phyloP scores from a whole-genome alignment of 35 echinoderm and acorn worm genomes.

The Heliocidaris tuberculata region DNA sequence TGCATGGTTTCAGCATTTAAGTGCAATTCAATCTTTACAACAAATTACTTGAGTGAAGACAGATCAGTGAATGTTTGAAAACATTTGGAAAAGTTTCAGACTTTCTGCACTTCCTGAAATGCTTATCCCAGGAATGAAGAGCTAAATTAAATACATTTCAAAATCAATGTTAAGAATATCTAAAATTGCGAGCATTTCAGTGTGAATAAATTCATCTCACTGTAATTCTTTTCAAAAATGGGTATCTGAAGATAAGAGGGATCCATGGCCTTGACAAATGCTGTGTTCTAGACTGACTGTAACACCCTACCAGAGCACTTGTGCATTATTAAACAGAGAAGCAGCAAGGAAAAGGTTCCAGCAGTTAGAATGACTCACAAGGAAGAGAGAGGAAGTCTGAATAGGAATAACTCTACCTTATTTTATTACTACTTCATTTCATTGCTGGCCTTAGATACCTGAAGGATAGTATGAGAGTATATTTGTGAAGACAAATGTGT shows the following conservation, averaged over 20 bases:
- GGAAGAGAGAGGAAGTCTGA: not conserved
- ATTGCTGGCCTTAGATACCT: not conserved
- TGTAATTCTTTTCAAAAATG: too few relatives aligned
- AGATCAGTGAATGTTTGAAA: too few relatives aligned
- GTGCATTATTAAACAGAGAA: not conserved
- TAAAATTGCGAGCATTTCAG: not conserved
- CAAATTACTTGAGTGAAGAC: too few relatives aligned
- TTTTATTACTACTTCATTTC: not conserved
- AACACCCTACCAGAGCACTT: not conserved
- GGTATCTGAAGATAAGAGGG: not conserved
- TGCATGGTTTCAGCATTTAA: too few relatives aligned
- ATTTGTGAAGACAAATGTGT: not conserved
- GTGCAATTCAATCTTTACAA: too few relatives aligned
- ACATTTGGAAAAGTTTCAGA: too few relatives aligned
- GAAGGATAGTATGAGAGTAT: not conserved
- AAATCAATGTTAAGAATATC: not conserved
- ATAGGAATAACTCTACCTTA: slow-evolving; percentile 6
- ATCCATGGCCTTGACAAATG: not conserved
- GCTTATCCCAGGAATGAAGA: not conserved
- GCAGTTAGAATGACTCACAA: not conserved
- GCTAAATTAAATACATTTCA: not conserved
- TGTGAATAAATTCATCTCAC: too few relatives aligned
- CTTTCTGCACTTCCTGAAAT: not conserved
- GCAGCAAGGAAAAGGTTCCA: not conserved
- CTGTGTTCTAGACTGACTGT: not conserved